These are phyloP conservation scores for Campoletis sonorensis DNA, from an alignment of 1,140 invertebrate genomes.

Conservation along the genomic window DNA sequence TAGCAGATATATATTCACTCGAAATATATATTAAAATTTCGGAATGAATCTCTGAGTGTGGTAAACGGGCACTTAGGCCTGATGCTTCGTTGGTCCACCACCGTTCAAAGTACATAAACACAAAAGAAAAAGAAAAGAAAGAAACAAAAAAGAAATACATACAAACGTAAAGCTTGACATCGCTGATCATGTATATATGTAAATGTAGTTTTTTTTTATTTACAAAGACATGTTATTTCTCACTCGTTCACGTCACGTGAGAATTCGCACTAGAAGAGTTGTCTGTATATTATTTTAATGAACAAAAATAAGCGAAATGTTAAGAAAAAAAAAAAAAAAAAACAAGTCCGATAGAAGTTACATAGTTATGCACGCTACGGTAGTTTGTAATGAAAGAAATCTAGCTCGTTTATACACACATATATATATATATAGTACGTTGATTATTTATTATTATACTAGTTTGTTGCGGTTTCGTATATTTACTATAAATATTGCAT, in stretches of 20 bases:
- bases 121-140: neutral
- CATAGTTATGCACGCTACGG: slow-evolving; percentile 38
- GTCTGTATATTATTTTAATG: too few species aligned
- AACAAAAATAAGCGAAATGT: neutral
- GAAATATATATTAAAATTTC: neutral
- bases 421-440: slow-evolving; percentile 24
- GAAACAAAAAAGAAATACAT: neutral
- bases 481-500: neutral
- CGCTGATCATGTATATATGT: slow-evolving; percentile 51
- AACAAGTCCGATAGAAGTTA: slow-evolving; percentile 24
- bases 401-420: slow-evolving; percentile 26
- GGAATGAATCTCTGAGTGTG: neutral
- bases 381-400: slow-evolving; percentile 32
- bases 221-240: slow-evolving; percentile 48
- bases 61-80: neutral
- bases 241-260: slow-evolving; percentile 23
- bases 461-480: slow-evolving; percentile 37
- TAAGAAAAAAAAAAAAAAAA: slow-evolving; percentile 16
- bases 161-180: neutral
- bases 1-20: too few species aligned
- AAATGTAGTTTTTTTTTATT: slow-evolving; percentile 38
- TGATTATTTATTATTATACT: slow-evolving; percentile 39
- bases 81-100: neutral
- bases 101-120: neutral
- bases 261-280: neutral